Evolutionary conservation across 1,140 invertebrate genomes (phyloP).

Genomic region (Idris sp.): DNA sequence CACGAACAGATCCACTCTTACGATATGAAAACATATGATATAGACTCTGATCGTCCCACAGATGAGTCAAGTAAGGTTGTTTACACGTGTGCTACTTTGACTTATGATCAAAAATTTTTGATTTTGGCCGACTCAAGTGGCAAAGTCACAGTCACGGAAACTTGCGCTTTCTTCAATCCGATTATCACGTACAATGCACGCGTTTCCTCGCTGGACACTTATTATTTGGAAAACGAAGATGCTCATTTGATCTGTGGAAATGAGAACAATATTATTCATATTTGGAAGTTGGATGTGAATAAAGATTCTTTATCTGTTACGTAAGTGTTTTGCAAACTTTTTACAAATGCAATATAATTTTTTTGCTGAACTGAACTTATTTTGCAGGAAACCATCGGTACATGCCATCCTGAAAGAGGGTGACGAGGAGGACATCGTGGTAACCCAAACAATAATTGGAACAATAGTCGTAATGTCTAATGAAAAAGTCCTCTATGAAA

Average conservation of each 20-base stretch:
- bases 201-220: slow-evolving; percentile 71
- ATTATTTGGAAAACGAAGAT: slow-evolving; percentile 65
- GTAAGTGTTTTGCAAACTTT: slow-evolving; percentile 47
- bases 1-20: slow-evolving; percentile 65
- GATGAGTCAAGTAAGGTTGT: slow-evolving; percentile 23
- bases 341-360: too few species aligned
- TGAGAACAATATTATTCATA: slow-evolving; percentile 68
- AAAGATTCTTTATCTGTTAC: slow-evolving; percentile 57
- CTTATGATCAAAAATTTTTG: slow-evolving; percentile 71
- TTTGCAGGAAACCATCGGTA: slow-evolving; percentile 66
- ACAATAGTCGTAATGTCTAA: slow-evolving; percentile 62
- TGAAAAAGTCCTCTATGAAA: slow-evolving; percentile 53
- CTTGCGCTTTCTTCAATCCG: slow-evolving; percentile 52
- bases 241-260: slow-evolving; percentile 73
- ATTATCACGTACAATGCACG: slow-evolving; percentile 69
- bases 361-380: neutral
- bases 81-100: slow-evolving; percentile 70
- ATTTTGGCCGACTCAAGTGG: slow-evolving; percentile 70
- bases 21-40: slow-evolving; percentile 52
- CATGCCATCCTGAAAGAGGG: slow-evolving; percentile 67
- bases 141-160: slow-evolving; percentile 68
- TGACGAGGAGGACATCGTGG: slow-evolving; percentile 63
- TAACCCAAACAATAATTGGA: slow-evolving; percentile 65
- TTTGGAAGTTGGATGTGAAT: slow-evolving; percentile 68
- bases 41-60: slow-evolving; percentile 46